Evolutionary conservation across 2,888 invertebrate species (phyloP).

Genomic region (Myopa tessellatipennis): DNA sequence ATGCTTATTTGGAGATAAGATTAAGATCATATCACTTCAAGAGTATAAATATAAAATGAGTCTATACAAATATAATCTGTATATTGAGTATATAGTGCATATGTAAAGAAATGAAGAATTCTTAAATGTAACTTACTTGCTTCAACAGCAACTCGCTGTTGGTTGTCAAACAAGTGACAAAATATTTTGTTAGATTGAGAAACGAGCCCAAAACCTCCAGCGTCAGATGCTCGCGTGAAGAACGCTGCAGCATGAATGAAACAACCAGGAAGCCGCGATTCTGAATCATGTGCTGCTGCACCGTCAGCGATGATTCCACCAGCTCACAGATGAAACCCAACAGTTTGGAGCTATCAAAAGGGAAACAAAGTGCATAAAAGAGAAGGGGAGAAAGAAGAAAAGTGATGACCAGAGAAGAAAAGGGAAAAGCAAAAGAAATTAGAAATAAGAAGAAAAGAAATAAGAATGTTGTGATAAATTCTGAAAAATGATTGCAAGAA

Average conservation of each 20-base stretch:
- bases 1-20: background rate
- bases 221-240: slow-evolving; percentile 92
- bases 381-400: background rate
- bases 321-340: slow-evolving; percentile 97
- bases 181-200: slow-evolving; percentile 89
- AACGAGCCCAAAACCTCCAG: slow-evolving; percentile 93
- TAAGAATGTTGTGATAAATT: background rate
- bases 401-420: background rate
- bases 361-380: background rate
- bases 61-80: too few relatives aligned
- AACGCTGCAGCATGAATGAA: slow-evolving; percentile 94
- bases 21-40: too few relatives aligned
- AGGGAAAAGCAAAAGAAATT: slow-evolving; percentile 2
- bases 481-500: background rate
- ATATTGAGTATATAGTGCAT: too few relatives aligned
- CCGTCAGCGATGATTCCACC: slow-evolving; percentile 95
- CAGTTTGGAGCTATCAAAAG: slow-evolving; percentile 82
- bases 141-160: slow-evolving; percentile 91
- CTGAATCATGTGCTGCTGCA: slow-evolving; percentile 99
- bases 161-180: slow-evolving; percentile 91
- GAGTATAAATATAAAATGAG: too few relatives aligned
- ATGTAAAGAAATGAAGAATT: too few relatives aligned
- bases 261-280: slow-evolving; percentile 98
- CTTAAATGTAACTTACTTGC: slow-evolving; percentile 75
- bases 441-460: background rate